Conservation (phyloP, 64 coral and sea anemone genomes). For the Stylophora pistillata region DNA sequence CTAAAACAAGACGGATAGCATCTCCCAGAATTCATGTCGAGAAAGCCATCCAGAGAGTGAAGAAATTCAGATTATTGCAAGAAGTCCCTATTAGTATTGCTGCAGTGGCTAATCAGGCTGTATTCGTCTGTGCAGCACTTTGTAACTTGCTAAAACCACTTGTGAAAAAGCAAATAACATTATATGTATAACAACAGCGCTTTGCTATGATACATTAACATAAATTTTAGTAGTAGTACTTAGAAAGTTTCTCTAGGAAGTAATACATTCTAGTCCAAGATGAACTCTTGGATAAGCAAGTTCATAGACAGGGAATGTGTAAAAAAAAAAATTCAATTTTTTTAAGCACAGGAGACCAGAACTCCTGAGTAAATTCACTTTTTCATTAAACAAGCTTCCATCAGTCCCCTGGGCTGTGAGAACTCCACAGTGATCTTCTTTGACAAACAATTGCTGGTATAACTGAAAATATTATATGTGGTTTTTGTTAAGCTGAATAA, state of each 20-base stretch:
- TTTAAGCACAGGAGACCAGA: conserved; percentile 19
- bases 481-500: conserved; percentile 38
- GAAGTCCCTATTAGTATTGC: conserved; percentile 7
- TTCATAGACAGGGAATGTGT: conserved; percentile 29
- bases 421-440: conserved; percentile 28
- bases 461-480: conserved; percentile 25
- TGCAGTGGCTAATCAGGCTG: conserved; percentile 25
- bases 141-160: conserved; percentile 32
- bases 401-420: conserved; percentile 24
- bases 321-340: conserved; percentile 27
- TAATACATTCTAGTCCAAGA: too few relatives aligned
- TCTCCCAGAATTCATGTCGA: conserved; percentile 32
- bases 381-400: conserved; percentile 30
- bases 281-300: conserved; percentile 53
- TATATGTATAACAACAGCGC: not conserved
- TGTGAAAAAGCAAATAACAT: conserved; percentile 28
- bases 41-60: conserved; percentile 43
- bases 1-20: conserved; percentile 58
- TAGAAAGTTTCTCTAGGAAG: too few relatives aligned
- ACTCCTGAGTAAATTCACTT: conserved; percentile 6
- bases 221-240: too few relatives aligned
- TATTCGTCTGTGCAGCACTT: conserved; percentile 16
- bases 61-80: conserved; percentile 24
- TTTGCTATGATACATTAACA: too few relatives aligned
- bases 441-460: conserved; percentile 29